Conservation (phyloP, 2,888 invertebrate species). For the Hartigia nigra region DNA sequence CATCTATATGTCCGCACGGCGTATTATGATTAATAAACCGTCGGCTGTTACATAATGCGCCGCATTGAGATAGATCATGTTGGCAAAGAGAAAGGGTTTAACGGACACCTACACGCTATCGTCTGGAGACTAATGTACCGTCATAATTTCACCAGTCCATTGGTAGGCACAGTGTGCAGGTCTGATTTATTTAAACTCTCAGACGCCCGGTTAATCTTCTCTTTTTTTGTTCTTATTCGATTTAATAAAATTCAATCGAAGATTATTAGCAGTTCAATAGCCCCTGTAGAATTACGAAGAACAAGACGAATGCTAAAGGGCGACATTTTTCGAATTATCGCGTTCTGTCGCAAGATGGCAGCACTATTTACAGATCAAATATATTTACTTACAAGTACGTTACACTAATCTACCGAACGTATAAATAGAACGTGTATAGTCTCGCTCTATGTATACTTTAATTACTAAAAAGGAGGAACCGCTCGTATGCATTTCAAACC, state of each 20-base stretch:
- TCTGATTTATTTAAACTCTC: too few species aligned
- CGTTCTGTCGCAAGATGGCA: not conserved
- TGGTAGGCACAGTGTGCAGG: too few species aligned
- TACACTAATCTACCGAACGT: not conserved
- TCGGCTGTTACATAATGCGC: not conserved
- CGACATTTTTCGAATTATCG: too few species aligned
- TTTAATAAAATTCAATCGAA: too few species aligned
- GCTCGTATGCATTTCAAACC: not conserved
- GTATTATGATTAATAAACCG: conserved; percentile 3
- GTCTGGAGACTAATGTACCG: too few species aligned
- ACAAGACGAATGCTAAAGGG: too few species aligned
- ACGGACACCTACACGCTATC: not conserved
- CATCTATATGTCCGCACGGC: not conserved
- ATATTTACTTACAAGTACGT: not conserved
- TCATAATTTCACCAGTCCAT: not conserved
- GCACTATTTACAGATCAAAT: not conserved
- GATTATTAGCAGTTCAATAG: too few species aligned
- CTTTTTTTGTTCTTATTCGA: too few species aligned
- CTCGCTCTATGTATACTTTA: not conserved
- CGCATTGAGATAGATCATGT: conserved; percentile 8
- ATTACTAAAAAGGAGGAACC: not conserved
- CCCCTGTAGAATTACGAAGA: too few species aligned
- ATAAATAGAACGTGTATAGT: not conserved
- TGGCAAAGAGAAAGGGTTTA: conserved; percentile 6
- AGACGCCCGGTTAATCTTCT: too few species aligned